phyloP scores from a whole-genome alignment of 2,797 vertebrate genomes.

The Geotrypetes seraphini region DNA sequence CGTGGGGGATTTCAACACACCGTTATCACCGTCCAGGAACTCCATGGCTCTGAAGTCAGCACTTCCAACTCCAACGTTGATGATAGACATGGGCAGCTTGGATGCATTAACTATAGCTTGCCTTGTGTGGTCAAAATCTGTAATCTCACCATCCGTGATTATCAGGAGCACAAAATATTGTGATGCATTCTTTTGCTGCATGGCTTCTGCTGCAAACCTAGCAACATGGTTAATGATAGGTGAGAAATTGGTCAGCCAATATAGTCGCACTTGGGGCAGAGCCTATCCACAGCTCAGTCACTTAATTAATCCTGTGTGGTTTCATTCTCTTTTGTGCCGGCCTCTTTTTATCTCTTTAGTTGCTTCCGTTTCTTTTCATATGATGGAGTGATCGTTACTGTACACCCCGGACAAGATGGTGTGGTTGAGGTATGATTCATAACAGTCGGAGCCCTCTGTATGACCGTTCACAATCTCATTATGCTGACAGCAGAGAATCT shows the following conservation, averaged over 20 bases:
- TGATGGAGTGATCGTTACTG: conserved; percentile 90
- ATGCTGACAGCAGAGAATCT: conserved; percentile 93
- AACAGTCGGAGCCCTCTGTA: conserved; percentile 84
- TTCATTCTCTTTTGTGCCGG: neutral
- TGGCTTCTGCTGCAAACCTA: conserved; percentile 54
- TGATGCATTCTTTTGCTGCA: conserved; percentile 61
- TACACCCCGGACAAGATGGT: conserved; percentile 78
- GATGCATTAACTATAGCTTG: conserved; percentile 75
- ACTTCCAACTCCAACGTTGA: conserved; percentile 79
- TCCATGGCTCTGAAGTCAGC: conserved; percentile 90
- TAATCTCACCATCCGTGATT: conserved; percentile 91
- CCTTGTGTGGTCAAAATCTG: conserved; percentile 81
- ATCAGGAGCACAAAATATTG: conserved; percentile 88
- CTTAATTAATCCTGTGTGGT: neutral
- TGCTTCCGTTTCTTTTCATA: conserved; percentile 58
- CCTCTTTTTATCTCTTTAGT: too few species aligned
- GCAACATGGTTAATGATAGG: conserved; percentile 83
- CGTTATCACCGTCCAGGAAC: conserved; percentile 77
- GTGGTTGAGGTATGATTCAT: conserved; percentile 90
- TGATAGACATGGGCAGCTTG: conserved; percentile 78
- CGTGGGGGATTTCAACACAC: conserved; percentile 59
- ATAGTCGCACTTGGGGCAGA: conserved; percentile 72
- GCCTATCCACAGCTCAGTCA: too few species aligned
- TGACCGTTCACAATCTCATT: conserved; percentile 78
- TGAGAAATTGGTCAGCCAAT: conserved; percentile 89